A percentile compares a stretch with the other conserved stretches of the same genome.
Conservation (phyloP, 2,888 invertebrate genomes). For the Lucinisca nassula region DNA sequence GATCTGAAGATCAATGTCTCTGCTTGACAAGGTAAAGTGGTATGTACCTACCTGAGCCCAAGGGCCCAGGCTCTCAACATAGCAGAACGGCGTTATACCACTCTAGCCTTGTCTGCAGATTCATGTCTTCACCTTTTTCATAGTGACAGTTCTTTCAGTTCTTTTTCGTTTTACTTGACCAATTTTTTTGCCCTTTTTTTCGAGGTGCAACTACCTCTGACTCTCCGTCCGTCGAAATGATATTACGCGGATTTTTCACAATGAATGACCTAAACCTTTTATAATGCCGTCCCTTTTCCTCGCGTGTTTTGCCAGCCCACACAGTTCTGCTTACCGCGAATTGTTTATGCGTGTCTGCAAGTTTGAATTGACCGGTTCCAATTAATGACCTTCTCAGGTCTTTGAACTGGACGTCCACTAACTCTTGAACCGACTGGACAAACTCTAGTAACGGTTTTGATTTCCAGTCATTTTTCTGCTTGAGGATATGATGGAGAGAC, state of each 20-base stretch:
- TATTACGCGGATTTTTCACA: not conserved
- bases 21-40: not conserved
- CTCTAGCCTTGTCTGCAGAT: not conserved
- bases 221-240: not conserved
- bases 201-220: not conserved
- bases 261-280: not conserved
- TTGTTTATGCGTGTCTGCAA: not conserved
- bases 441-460: slow-evolving; percentile 14
- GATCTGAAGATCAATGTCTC: too few relatives aligned
- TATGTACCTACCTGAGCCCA: not conserved
- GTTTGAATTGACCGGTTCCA: not conserved
- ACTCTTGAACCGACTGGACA: not conserved
- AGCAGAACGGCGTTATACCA: not conserved
- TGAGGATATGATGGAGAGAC: not conserved
- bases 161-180: not conserved
- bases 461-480: not conserved
- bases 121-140: not conserved
- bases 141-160: not conserved
- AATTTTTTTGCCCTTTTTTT: not conserved
- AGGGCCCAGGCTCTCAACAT: not conserved
- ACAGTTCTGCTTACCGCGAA: not conserved
- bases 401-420: too few relatives aligned
- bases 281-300: not conserved
- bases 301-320: slow-evolving; percentile 19
- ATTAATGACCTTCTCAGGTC: slow-evolving; percentile 27